Conservation (phyloP, 2,113 vertebrate genomes). For the Eclectus roratus region DNA sequence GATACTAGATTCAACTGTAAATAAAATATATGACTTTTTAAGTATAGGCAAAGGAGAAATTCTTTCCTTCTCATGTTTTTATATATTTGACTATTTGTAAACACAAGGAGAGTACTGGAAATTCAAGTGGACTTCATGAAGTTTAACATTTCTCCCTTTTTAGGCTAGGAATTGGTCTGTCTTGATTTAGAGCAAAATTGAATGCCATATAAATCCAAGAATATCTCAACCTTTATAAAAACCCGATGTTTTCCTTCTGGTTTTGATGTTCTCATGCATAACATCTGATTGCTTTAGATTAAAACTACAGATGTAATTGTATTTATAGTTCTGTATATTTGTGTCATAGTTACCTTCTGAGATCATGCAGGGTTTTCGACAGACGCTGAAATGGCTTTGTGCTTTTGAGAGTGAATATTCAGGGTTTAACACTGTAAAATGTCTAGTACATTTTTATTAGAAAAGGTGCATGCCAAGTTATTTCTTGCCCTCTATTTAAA, state of each 20-base stretch:
- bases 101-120: not conserved
- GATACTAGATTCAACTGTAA: not conserved
- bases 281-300: conserved; percentile 14
- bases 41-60: not conserved
- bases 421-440: not conserved
- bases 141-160: not conserved
- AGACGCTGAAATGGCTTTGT: not conserved
- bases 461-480: not conserved
- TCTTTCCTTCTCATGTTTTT: not conserved
- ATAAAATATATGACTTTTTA: not conserved
- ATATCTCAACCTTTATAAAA: conserved; percentile 33
- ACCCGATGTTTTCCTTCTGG: conserved; percentile 18
- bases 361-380: conserved; percentile 7
- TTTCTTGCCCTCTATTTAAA: not conserved
- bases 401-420: not conserved
- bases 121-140: not conserved
- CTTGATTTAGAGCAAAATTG: not conserved
- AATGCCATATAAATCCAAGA: not conserved
- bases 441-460: not conserved
- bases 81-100: not conserved
- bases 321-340: conserved; percentile 4
- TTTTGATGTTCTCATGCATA: not conserved
- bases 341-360: not conserved
- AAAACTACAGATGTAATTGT: conserved; percentile 37
- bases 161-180: not conserved